phyloP scores from a whole-genome alignment of 2,888 invertebrate genomes.

The Bombyx huttoni region DNA sequence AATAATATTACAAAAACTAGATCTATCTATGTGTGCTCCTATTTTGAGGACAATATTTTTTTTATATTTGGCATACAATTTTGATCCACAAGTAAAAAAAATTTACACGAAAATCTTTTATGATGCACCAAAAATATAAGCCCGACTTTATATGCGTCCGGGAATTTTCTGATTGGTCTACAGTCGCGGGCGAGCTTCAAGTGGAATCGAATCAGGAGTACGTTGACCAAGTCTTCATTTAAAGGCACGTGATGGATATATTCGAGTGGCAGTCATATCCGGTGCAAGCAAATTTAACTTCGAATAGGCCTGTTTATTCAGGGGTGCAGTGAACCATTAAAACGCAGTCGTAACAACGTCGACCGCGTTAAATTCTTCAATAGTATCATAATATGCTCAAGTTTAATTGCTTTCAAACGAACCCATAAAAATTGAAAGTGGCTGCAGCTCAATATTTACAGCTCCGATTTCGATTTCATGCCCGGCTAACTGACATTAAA shows the following conservation, averaged over 20 bases:
- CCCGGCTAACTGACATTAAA: slow-evolving; percentile 41
- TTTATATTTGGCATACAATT: too few relatives aligned
- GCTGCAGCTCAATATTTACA: slow-evolving; percentile 50
- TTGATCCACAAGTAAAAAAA: too few relatives aligned
- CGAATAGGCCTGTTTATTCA: slow-evolving; percentile 65
- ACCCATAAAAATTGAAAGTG: slow-evolving; percentile 58
- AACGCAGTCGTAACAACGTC: slow-evolving; percentile 54
- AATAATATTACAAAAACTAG: too few relatives aligned
- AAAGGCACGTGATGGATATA: slow-evolving; percentile 49
- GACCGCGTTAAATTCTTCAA: slow-evolving; percentile 66
- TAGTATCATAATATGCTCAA: slow-evolving; percentile 65
- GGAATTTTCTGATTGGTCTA: background rate
- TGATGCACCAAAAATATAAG: too few relatives aligned
- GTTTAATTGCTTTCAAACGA: slow-evolving; percentile 66
- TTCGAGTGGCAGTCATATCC: slow-evolving; percentile 66
- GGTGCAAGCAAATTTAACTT: slow-evolving; percentile 67
- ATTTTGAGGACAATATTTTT: too few relatives aligned
- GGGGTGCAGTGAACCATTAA: slow-evolving; percentile 70
- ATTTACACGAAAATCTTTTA: too few relatives aligned
- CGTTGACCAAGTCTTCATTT: slow-evolving; percentile 45
- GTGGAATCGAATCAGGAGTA: slow-evolving; percentile 20
- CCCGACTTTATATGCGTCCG: too few relatives aligned
- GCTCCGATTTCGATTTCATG: slow-evolving; percentile 39
- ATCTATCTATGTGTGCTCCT: too few relatives aligned
- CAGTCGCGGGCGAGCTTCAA: slow-evolving; percentile 16